Conservation (phyloP, 2,113 vertebrate species). For the Girardinichthys multiradiatus region DNA sequence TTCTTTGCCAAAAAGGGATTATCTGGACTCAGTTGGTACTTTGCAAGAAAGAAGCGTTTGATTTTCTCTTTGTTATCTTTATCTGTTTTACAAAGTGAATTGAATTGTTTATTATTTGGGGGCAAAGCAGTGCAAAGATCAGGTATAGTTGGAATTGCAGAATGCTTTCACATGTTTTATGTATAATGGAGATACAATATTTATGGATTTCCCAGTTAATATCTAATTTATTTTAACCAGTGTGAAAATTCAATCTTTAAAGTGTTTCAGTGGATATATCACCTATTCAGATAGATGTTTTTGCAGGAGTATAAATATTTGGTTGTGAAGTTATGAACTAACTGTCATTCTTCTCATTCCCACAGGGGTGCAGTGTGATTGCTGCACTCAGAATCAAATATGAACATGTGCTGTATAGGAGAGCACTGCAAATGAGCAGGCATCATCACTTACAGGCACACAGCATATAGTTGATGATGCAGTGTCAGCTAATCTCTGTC, state of each 20-base stretch:
- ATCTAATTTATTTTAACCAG: too few species aligned
- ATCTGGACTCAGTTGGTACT: conserved; percentile 11
- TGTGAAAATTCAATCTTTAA: too few species aligned
- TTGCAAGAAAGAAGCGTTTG: background rate
- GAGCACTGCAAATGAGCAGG: conserved; percentile 26
- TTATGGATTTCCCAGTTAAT: too few species aligned
- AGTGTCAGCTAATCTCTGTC: conserved; percentile 43
- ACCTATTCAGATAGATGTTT: background rate
- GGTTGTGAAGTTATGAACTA: conserved; percentile 7
- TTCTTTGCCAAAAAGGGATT: conserved; percentile 12
- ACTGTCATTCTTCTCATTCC: conserved; percentile 22
- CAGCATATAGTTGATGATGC: conserved; percentile 42
- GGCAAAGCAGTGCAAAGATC: background rate
- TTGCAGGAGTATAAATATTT: background rate
- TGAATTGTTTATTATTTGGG: background rate
- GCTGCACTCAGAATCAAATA: conserved; percentile 14
- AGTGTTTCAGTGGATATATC: too few species aligned
- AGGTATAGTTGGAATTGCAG: too few species aligned
- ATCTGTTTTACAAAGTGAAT: background rate
- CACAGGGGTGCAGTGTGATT: conserved; percentile 68
- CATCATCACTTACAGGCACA: conserved; percentile 16
- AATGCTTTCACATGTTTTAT: too few species aligned
- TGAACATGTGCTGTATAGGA: conserved; percentile 21
- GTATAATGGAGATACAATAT: too few species aligned
- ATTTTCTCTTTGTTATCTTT: background rate